phyloP scores from a whole-genome alignment of 2,113 vertebrate species.

The Platysteira castanea region DNA sequence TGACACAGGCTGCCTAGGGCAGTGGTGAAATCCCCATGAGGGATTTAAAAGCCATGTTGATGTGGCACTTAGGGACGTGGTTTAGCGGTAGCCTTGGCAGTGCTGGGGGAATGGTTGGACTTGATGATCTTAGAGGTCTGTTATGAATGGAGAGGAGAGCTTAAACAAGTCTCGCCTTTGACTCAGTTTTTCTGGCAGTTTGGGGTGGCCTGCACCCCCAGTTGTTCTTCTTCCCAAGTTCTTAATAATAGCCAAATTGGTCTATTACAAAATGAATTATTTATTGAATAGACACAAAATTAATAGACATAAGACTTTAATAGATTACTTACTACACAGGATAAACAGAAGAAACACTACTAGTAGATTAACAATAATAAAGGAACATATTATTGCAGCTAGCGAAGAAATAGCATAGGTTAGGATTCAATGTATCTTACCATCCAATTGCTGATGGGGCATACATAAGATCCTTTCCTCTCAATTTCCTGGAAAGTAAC shows the following conservation, averaged over 20 bases:
- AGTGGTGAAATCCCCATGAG: neutral
- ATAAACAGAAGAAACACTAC: neutral
- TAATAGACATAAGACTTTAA: neutral
- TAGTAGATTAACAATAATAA: neutral
- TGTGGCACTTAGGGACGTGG: neutral
- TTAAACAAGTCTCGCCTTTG: neutral
- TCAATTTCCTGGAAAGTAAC: neutral
- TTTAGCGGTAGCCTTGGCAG: neutral
- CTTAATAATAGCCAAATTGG: neutral
- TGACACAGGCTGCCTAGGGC: neutral
- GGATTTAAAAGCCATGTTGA: neutral
- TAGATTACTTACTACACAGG: neutral
- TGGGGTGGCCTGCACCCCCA: neutral
- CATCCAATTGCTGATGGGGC: neutral
- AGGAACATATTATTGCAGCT: neutral
- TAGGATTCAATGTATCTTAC: neutral
- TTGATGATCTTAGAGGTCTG: neutral
- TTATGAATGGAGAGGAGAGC: neutral
- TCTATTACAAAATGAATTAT: neutral
- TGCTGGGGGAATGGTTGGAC: neutral
- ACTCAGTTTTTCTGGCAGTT: neutral
- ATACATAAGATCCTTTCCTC: neutral
- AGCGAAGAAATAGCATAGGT: neutral
- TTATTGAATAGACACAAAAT: neutral
- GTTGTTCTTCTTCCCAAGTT: neutral